A percentile compares a stretch with the other conserved stretches of the same genome.
Conservation (phyloP, 2,797 vertebrate species). For the Betta splendens region DNA sequence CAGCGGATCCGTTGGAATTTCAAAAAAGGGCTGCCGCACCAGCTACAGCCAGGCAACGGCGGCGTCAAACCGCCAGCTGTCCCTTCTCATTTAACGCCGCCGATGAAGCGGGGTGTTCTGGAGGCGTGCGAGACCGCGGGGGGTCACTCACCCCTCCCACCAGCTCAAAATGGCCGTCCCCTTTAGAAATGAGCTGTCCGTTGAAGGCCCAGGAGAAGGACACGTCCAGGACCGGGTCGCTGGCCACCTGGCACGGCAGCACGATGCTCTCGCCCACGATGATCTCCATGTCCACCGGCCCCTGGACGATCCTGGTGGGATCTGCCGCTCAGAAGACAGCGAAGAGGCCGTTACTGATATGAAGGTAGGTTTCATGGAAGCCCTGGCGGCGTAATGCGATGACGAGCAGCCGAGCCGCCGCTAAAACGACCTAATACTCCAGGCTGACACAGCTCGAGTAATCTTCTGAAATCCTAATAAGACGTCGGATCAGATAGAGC, state of each 20-base stretch:
- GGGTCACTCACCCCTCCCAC: constrained; percentile 91
- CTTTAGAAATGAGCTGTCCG: constrained; percentile 85
- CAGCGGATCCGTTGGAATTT: constrained; percentile 23
- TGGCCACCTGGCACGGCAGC: constrained; percentile 91
- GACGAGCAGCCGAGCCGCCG: constrained; percentile 49
- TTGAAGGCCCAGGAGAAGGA: constrained; percentile 97
- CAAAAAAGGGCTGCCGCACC: constrained; percentile 29
- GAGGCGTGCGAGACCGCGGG: constrained; percentile 29
- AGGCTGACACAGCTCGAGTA: constrained; percentile 55
- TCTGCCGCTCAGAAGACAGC: constrained; percentile 74
- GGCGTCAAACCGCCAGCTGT: constrained; percentile 56
- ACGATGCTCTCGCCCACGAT: constrained; percentile 94
- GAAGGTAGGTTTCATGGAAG: constrained; percentile 53
- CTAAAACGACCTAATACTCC: constrained; percentile 61
- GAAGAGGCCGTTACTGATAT: constrained; percentile 46
- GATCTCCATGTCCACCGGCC: constrained; percentile 91
- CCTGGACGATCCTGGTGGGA: constrained; percentile 90
- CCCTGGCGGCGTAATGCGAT: constrained; percentile 63
- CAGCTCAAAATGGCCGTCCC: constrained; percentile 90
- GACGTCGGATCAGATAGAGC: constrained; percentile 68
- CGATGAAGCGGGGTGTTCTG: constrained; percentile 50
- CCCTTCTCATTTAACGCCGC: constrained; percentile 52
- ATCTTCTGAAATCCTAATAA: constrained; percentile 71
- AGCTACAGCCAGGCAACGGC: too few species aligned
- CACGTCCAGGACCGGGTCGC: constrained; percentile 90